Percentiles rank a stretch among this genome's conserved stretches.
These are phyloP conservation scores for Brevimyrus niger DNA, from an alignment of 2,113 vertebrate species.

Conservation along the genomic window DNA sequence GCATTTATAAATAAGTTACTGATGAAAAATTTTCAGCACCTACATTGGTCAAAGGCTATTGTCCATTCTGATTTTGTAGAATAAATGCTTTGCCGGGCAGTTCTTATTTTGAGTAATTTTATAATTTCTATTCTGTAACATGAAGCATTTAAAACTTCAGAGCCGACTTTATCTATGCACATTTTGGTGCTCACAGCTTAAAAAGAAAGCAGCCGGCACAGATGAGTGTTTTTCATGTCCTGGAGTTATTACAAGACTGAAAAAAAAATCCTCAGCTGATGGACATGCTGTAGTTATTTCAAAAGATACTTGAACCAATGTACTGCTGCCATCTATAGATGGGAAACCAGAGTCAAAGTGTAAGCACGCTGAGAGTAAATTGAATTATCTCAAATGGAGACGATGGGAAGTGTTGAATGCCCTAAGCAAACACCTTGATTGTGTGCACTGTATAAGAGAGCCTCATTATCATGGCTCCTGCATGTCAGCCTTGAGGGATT, in stretches of 20 bases:
- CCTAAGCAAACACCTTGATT: slow-evolving; percentile 18
- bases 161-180: not conserved
- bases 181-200: slow-evolving; percentile 9
- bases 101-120: slow-evolving; percentile 22
- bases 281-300: slow-evolving; percentile 49
- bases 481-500: not conserved
- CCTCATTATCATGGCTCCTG: slow-evolving; percentile 11
- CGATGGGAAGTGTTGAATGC: slow-evolving; percentile 9
- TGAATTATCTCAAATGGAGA: slow-evolving; percentile 33
- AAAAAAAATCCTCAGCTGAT: slow-evolving; percentile 36
- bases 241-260: slow-evolving; percentile 56
- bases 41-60: slow-evolving; percentile 48
- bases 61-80: slow-evolving; percentile 62
- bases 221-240: slow-evolving; percentile 29
- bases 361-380: slow-evolving; percentile 33
- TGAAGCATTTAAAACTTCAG: not conserved
- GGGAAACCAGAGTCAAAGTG: slow-evolving; percentile 37
- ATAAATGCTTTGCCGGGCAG: slow-evolving; percentile 58
- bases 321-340: slow-evolving; percentile 51
- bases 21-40: slow-evolving; percentile 55
- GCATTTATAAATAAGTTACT: slow-evolving; percentile 52
- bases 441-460: slow-evolving; percentile 10
- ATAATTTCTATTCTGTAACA: slow-evolving; percentile 18
- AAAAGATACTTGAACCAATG: slow-evolving; percentile 40
- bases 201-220: not conserved